Percentiles rank a stretch among this genome's conserved stretches.
These are phyloP conservation scores for Natator depressus DNA, from an alignment of 2,113 vertebrate species.

Conservation along the genomic window DNA sequence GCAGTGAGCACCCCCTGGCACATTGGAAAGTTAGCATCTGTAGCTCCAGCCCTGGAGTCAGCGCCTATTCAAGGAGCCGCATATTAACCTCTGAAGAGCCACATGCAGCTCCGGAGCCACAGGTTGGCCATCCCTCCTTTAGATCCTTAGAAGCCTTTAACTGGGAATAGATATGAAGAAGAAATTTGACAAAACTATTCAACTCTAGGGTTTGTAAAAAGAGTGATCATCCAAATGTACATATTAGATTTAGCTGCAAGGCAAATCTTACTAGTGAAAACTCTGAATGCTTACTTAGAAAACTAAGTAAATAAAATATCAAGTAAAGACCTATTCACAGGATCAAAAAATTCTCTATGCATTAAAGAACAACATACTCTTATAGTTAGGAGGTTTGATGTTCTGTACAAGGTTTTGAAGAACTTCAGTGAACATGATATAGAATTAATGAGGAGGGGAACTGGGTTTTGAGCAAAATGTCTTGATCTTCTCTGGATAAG, in stretches of 20 bases:
- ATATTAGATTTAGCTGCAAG: neutral
- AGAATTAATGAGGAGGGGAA: neutral
- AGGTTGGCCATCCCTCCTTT: neutral
- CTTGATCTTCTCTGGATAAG: neutral
- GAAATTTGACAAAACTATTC: neutral
- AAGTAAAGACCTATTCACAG: neutral
- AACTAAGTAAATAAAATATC: neutral
- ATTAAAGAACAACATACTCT: neutral
- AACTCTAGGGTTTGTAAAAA: neutral
- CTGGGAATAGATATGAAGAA: neutral
- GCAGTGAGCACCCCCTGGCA: too few relatives aligned
- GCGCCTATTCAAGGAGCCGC: too few relatives aligned
- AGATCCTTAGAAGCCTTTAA: neutral
- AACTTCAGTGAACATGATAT: neutral
- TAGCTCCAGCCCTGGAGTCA: too few relatives aligned
- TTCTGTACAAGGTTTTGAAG: neutral
- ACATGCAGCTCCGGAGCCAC: too few relatives aligned
- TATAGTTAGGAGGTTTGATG: neutral
- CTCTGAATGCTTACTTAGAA: neutral
- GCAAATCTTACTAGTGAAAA: neutral
- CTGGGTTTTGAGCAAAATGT: neutral
- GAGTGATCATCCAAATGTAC: neutral
- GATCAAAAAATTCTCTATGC: neutral
- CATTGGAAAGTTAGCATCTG: too few relatives aligned
- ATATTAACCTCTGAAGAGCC: too few relatives aligned